A percentile compares a stretch with the other conserved stretches of the same genome.
These are phyloP conservation scores for Ferrisia virgata DNA, from an alignment of 2,888 invertebrate genomes.

Conservation along the genomic window DNA sequence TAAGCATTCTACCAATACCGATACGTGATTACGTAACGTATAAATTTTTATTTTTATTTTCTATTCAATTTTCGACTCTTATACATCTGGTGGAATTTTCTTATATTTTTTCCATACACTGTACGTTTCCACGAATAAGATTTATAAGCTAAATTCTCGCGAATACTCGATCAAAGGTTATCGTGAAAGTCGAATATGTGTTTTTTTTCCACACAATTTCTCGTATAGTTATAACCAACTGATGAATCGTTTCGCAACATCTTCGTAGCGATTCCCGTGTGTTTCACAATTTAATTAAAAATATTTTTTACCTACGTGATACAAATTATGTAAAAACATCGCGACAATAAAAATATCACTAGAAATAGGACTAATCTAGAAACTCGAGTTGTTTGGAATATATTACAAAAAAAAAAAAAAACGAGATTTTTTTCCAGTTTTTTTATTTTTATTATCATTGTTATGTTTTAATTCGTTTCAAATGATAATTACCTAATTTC, in stretches of 20 bases:
- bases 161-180: not conserved
- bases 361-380: not conserved
- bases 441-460: not conserved
- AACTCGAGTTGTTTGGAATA: not conserved
- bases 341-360: constrained; percentile 16
- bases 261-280: not conserved
- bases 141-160: not conserved
- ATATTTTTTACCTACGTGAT: not conserved
- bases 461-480: not conserved
- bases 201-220: not conserved
- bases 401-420: not conserved
- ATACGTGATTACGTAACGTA: not conserved
- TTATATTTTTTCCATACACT: constrained; percentile 6
- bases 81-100: not conserved
- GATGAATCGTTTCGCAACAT: not conserved
- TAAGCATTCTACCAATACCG: too few species aligned
- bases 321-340: not conserved
- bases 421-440: constrained; percentile 17
- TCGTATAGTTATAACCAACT: not conserved
- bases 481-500: not conserved
- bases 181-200: constrained; percentile 15
- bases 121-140: not conserved
- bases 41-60: not conserved
- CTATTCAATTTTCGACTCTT: not conserved
- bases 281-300: constrained; percentile 1